phyloP scores from a whole-genome alignment of 2,888 invertebrate genomes.

The Tetanocera ferruginea region DNA sequence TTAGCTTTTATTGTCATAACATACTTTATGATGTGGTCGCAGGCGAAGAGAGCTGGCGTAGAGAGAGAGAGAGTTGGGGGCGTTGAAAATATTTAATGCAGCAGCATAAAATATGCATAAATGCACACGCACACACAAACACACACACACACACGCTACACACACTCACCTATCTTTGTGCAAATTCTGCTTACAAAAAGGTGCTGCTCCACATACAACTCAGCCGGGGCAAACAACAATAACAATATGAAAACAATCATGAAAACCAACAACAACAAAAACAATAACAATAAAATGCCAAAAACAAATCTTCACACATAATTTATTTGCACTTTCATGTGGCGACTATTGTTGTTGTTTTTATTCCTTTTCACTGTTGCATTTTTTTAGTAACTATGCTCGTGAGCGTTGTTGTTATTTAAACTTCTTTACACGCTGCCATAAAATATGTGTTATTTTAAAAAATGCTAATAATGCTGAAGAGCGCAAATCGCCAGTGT shows the following conservation, averaged over 20 bases:
- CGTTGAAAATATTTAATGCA: not conserved
- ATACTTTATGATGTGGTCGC: not conserved
- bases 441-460: not conserved
- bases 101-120: not conserved
- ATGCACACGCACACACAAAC: not conserved
- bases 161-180: no score
- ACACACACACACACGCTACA: not conserved
- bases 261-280: slow-evolving; percentile 1
- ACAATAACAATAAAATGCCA: slow-evolving; percentile 8
- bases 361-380: not conserved
- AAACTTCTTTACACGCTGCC: not conserved
- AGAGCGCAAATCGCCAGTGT: slow-evolving; percentile 7
- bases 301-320: slow-evolving; percentile 22
- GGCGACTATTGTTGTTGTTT: not conserved
- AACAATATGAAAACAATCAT: not conserved
- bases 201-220: no score
- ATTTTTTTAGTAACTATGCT: not conserved
- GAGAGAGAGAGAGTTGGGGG: not conserved
- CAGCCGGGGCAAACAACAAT: no score
- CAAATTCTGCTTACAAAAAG: no score
- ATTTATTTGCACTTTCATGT: slow-evolving; percentile 3
- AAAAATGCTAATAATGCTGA: slow-evolving; percentile 14
- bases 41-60: no score
- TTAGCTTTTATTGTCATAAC: slow-evolving; percentile 56
- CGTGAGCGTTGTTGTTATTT: not conserved